These are phyloP conservation scores for Cyclophora albipunctata DNA, from an alignment of 2,888 invertebrate genomes.

Conservation along the genomic window DNA sequence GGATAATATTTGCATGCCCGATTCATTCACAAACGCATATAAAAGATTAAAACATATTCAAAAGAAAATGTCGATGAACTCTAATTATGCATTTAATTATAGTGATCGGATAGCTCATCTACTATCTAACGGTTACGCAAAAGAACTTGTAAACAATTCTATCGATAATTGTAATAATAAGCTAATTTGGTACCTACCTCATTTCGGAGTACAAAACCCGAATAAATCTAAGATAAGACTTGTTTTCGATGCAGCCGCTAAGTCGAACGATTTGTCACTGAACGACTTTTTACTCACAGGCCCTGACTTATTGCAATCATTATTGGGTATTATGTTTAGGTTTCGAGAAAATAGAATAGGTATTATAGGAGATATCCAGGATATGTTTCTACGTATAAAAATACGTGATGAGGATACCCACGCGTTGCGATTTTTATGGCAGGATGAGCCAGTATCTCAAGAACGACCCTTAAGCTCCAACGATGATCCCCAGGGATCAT, in stretches of 20 bases:
- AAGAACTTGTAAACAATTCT: conserved; percentile 1
- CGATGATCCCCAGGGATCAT: too few relatives aligned
- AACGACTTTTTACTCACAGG: conserved; percentile 17
- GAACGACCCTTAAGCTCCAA: too few relatives aligned
- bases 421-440: conserved; percentile 9
- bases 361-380: conserved; percentile 11
- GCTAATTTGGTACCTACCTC: conserved; percentile 19
- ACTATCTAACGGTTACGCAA: conserved; percentile 17
- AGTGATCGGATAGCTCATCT: conserved; percentile 17
- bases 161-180: neutral
- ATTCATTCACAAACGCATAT: conserved; percentile 10
- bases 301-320: conserved; percentile 13
- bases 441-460: neutral
- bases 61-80: conserved; percentile 9
- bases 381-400: conserved; percentile 16
- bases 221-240: conserved; percentile 18
- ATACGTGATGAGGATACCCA: conserved; percentile 8
- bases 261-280: conserved; percentile 6
- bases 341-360: conserved; percentile 15
- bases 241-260: conserved; percentile 19
- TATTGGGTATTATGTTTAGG: conserved; percentile 16
- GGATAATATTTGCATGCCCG: conserved; percentile 13
- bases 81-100: conserved; percentile 13
- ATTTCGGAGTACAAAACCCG: conserved; percentile 22
- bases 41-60: conserved; percentile 5